These are phyloP conservation scores for Schizopygopsis pylzovi DNA, from an alignment of 2,797 vertebrate species.

Conservation along the genomic window DNA sequence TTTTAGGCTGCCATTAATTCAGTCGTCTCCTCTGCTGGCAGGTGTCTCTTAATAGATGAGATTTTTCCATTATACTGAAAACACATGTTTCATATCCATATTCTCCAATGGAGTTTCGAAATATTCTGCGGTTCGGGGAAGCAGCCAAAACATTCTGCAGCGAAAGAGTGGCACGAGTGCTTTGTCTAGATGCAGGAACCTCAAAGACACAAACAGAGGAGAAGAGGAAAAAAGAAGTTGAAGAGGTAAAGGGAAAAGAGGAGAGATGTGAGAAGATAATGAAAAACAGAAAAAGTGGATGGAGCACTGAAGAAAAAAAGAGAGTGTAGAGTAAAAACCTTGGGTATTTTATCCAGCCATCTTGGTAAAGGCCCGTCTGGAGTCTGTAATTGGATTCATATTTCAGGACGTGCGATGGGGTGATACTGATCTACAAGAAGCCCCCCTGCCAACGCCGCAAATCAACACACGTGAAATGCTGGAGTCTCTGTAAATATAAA, in stretches of 20 bases:
- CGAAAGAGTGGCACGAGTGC: constrained; percentile 42
- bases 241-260: constrained; percentile 45
- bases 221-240: constrained; percentile 10
- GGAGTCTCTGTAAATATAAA: constrained; percentile 23
- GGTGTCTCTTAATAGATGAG: constrained; percentile 59
- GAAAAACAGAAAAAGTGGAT: constrained; percentile 39
- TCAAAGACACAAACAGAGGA: constrained; percentile 42
- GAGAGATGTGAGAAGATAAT: constrained; percentile 50
- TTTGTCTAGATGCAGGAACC: constrained; percentile 45
- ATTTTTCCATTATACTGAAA: constrained; percentile 49
- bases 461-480: constrained; percentile 41
- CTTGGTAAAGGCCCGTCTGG: constrained; percentile 52
- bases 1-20: constrained; percentile 52
- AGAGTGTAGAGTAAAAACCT: constrained; percentile 27
- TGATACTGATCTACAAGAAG: constrained; percentile 61
- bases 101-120: constrained; percentile 60
- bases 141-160: constrained; percentile 52
- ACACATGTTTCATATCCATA: constrained; percentile 63
- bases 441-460: constrained; percentile 46
- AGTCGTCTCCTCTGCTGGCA: constrained; percentile 53
- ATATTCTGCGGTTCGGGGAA: constrained; percentile 58
- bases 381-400: constrained; percentile 62
- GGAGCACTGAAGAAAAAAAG: constrained; percentile 7
- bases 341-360: constrained; percentile 58
- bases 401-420: constrained; percentile 50